Evolutionary conservation across 2,797 vertebrate species (phyloP), one percentile per base, ranked within the genome.

Genomic region (Setipinna tenuifilis): DNA sequence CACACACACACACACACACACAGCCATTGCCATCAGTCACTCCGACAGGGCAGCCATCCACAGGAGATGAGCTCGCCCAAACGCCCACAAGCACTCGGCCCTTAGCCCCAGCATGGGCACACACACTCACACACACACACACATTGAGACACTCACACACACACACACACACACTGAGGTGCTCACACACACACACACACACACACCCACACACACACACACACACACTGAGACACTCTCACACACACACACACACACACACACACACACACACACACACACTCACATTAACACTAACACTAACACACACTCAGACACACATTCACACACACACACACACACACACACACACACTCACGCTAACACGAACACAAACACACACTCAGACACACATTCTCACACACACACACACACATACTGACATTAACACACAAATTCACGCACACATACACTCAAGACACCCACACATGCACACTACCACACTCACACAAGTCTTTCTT

Each of bases 161-260:
- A 58, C 9, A 14, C 9, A 16, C 54, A 16, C 12, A 58, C 11
- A 58, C 54, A 58, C 54, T 14, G 17, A 17, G 54, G 17, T 21
- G 17, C 54, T 12, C 54, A 6, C 17, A 12, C 54, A 16, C 54
- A 57, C 54, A 57, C 17, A 57, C 17, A 57, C 54, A 57, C 54
- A 57, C 6, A 16, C 57, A 16, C 57, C 16, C 57, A 58, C 57
- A 58, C 57, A 58, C 57, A 58, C 57, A 58, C 57, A 58, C 57
- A 58, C 57, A 58, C 57, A 58, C 57, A 58, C 54, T 11, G 9
- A 57, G 6, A 57, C 3, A 57, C 80, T 19, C 21, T n/a, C 41
- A 81, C 9, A 48, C 59, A 85, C 83, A 86, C 81, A 4, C 82
- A 81, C 46, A n/a, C 86, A 90, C 88, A 86, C 59, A 84, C 90